Evolutionary conservation across 2,888 invertebrate species (phyloP), one percentile per base, ranked within the genome.

Genomic region (Hemithea aestivaria): DNA sequence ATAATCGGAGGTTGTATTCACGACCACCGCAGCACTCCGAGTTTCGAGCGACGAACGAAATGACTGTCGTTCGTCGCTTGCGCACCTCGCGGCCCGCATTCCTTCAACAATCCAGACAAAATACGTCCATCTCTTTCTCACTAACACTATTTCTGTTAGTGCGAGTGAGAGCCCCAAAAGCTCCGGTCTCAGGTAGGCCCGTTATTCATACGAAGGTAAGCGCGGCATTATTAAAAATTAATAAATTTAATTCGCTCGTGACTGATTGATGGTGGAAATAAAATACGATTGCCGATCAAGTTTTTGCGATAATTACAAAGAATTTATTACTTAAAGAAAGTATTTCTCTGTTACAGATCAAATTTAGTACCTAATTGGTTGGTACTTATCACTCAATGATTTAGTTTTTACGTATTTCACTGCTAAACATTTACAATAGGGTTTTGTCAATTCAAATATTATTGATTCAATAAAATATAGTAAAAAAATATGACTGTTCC

Each of bases 41-140:
- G 73, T 66, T 62, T 61, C 61, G 67, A 72, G 72, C 72, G 65
- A 59, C 71, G 69, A 72, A 75, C 64, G 66, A 74, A 77, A 76
- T 77, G 80, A 82, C 78, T 80, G 21, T 7, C 12, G 30, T 9
- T 55, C 56, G 62, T 65, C 65, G 72, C 56, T 74, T 73, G 81
- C 76, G 81, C 78, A 70, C 62, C 68, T 82, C 82, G 76, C 85
- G 84, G 63, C 68, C 83, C 82, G 76, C 85, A 85, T 85, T 85
- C 85, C 85, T 74, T 66, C 64, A 65, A 68, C 63, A 66, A 69
- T 67, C 66, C 65, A 76, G 70, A 70, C 71, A 67, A 60, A 64
- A 42, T 56, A 61, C 61, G 55, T 48, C 59, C 48, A 25, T 82
- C 81, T 68, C 80, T 42, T 56, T 82, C 73, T 41, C 32, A 44